Evolutionary conservation across 2,113 vertebrate genomes (phyloP), one percentile per base, ranked within the genome.

Genomic region (Anoplopoma fimbria): DNA sequence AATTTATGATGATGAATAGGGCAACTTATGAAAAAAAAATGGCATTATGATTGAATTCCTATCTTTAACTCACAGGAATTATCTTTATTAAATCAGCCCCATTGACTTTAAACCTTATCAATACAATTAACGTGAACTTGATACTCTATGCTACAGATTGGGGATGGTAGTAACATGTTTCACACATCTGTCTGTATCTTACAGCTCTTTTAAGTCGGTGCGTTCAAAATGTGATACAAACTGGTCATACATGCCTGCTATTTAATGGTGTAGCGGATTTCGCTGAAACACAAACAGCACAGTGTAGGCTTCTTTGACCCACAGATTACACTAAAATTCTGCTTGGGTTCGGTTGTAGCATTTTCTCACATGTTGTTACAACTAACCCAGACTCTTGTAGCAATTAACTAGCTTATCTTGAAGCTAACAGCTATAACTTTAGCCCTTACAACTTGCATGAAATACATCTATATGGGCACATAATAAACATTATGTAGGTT

Each of bases 1-100:
- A 71, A 68, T 67, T 75, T 36, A 79, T 64, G 15, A 61, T 53
- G 67, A 34, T 21, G 45, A 40, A 38, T 3, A 27, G 25, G 29
- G 34, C 5, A 69, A 58, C 33, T 40, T 67, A 47, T 77, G 5
- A 45, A 55, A 34, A 36, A 40, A 51, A 7, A 45, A 62, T 33
- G 4, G 4, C 21, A 62, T 49, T 19, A 25, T 49, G 25, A 27
- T 51, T 36, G 2, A 36, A 61, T 61, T 61, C 12, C 38, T 2
- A 33, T 34, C 21, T 61, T 33, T 47, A 45, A 61, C 2, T 0
- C 7, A 23, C 23, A 19, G 17, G 19, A 73, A 45, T 61, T n/a
- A 6, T 61, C 27, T 33, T 25, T 9, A 34, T 47, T 6, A 33
- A 47, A 34, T 23, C n/a, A 25, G 21, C 7, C 27, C 33, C 15